Conservation (phyloP, 2,113 vertebrate genomes). For the Chaetorhynchus papuensis region DNA sequence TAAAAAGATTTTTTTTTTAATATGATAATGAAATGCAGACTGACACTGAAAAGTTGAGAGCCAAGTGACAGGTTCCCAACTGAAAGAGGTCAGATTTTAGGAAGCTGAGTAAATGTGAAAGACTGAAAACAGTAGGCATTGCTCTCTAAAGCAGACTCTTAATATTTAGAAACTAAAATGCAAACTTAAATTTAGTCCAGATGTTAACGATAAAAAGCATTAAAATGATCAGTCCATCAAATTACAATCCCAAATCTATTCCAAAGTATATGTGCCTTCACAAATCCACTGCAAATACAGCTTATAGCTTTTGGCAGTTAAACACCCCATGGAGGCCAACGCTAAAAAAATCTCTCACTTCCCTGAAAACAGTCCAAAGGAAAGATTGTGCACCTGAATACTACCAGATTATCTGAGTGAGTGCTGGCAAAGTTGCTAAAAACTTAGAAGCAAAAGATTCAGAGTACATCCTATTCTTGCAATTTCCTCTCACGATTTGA, state of each 20-base stretch:
- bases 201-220: neutral
- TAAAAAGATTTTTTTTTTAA: neutral
- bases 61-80: neutral
- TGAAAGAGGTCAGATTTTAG: neutral
- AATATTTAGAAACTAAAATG: neutral
- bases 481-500: neutral
- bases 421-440: neutral
- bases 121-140: neutral
- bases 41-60: neutral
- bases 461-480: neutral
- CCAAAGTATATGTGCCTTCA: neutral
- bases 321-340: neutral
- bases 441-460: neutral
- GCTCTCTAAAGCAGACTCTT: neutral
- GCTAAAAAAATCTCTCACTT: neutral
- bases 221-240: neutral
- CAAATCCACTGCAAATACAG: neutral
- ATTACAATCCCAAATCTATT: neutral
- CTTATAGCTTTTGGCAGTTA: neutral
- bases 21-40: neutral
- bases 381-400: neutral
- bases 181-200: neutral
- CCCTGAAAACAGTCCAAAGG: neutral
- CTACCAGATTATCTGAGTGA: neutral
- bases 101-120: neutral